phyloP scores from a whole-genome alignment of 2,113 vertebrate genomes.

The Lonchura striata region DNA sequence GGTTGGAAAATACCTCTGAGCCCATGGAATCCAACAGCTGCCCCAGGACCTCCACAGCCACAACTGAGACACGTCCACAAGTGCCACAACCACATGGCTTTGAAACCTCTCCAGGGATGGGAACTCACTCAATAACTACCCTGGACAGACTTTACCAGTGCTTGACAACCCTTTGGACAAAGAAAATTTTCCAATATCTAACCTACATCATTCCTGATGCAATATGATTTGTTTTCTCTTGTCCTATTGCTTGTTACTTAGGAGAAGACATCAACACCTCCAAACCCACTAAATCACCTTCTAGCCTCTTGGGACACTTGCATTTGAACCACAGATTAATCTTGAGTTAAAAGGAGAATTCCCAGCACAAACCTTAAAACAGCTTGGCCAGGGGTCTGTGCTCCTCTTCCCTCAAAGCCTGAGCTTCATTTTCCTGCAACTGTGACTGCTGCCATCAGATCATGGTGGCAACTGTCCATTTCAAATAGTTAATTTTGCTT shows the following conservation, averaged over 20 bases:
- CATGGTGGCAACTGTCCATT: not conserved
- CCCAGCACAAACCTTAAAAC: not conserved
- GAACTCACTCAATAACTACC: not conserved
- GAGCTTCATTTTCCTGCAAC: not conserved
- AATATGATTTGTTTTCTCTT: not conserved
- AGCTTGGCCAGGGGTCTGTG: not conserved
- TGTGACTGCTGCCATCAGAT: not conserved
- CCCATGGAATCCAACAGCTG: not conserved
- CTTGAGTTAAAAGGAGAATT: not conserved
- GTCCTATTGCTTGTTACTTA: not conserved
- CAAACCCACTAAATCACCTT: not conserved
- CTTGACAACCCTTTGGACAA: not conserved
- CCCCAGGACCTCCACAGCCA: rapidly evolving
- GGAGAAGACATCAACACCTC: not conserved
- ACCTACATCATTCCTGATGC: not conserved
- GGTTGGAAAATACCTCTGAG: not conserved
- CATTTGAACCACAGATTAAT: not conserved
- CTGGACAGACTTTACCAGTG: not conserved
- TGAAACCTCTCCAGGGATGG: not conserved
- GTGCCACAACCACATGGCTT: not conserved
- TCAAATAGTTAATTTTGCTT: not conserved
- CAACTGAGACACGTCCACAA: not conserved
- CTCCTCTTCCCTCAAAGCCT: not conserved
- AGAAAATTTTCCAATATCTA: not conserved
- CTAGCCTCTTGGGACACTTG: not conserved